Base-by-base conservation (phyloP, 1,140 invertebrate species). In the Aphelenchoides fujianensis region DNA sequence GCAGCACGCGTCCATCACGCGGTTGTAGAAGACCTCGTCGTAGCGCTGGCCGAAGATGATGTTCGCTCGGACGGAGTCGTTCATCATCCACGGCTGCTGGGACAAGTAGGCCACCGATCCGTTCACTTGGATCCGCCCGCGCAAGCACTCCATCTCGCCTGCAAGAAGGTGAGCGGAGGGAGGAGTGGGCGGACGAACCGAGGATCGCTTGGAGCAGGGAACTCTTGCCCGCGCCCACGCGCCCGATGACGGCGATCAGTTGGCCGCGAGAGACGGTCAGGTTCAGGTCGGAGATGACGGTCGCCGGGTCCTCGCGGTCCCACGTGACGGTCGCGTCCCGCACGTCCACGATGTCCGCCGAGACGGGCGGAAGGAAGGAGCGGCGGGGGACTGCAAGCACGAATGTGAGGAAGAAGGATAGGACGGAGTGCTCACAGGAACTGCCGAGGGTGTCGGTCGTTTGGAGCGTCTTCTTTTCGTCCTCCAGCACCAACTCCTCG, bases 51-150 rank as follows among this genome's bases (percentile, higher is more conserved):
- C 91, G 85, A 94, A 92, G 0, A 92, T 82, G 72, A 94, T 91
- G 83, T 94, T 94, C 37, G 92, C 90, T 55, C 89, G 87, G 16
- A 94, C 86, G 0, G 90, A 90, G 16, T 88, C 88, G 82, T 94
- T 93, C 37, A 91, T 84, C 0, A 94, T 88, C 92, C 92, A 95
- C 0, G 92, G 90, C 64, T 89, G 89, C 82, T 94, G 92, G 0
- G 91, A 88, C 1, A 91, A 90, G 82, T 92, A 94, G 0, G 92
- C 92, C 61, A 93, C 88, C 36, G 87, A 88, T 54, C 92, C 92
- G 88, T 91, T 70, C 1, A 78, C 48, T n/a, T 55, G 41, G 30
- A 71, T 19, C 36, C 74, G 32, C 16, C 74, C 75, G 19, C 28
- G 48, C 0, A 82, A 53, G 16, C 69, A 55, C 31, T 82, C 80